Conservation (phyloP, 92 coral and sea anemone species). For the Phenganax marumi region DNA sequence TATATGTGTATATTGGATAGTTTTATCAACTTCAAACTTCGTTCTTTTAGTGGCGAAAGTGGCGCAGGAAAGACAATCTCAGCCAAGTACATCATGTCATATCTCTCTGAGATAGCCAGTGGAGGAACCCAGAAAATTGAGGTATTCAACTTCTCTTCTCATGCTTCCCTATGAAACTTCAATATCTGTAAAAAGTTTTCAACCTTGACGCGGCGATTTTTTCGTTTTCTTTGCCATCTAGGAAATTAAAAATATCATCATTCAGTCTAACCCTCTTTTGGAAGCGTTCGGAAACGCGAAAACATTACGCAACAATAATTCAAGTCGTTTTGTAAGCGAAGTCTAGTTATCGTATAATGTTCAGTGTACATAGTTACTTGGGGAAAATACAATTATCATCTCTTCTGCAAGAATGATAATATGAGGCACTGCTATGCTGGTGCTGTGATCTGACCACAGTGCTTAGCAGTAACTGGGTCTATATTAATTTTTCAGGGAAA, state of each 20-base stretch:
- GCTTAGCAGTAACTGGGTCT: neutral
- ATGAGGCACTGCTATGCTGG: neutral
- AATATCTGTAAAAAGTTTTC: neutral
- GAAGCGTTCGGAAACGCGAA: conserved; percentile 98
- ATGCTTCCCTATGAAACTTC: too few relatives aligned
- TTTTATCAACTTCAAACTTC: neutral
- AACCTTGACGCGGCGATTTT: neutral
- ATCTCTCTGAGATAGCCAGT: conserved; percentile 75
- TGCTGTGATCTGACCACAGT: neutral
- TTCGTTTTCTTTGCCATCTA: neutral
- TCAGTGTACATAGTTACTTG: too few relatives aligned
- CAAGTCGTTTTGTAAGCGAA: conserved; percentile 86
- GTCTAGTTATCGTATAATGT: neutral
- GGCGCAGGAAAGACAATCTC: conserved; percentile 96
- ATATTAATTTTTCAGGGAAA: conserved; percentile 62
- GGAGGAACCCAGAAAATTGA: conserved; percentile 81
- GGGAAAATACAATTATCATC: too few relatives aligned
- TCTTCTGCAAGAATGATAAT: neutral
- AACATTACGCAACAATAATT: conserved; percentile 89
- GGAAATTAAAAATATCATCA: conserved; percentile 82
- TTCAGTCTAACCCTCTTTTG: conserved; percentile 84
- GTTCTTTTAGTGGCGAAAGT: conserved; percentile 76
- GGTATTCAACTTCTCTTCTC: conserved; percentile 28
- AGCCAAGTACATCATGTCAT: conserved; percentile 87
- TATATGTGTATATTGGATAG: neutral